A percentile compares a stretch with the other conserved stretches of the same genome.
These are phyloP conservation scores for Arizona elegans DNA, from an alignment of 2,113 vertebrate species.

Conservation along the genomic window DNA sequence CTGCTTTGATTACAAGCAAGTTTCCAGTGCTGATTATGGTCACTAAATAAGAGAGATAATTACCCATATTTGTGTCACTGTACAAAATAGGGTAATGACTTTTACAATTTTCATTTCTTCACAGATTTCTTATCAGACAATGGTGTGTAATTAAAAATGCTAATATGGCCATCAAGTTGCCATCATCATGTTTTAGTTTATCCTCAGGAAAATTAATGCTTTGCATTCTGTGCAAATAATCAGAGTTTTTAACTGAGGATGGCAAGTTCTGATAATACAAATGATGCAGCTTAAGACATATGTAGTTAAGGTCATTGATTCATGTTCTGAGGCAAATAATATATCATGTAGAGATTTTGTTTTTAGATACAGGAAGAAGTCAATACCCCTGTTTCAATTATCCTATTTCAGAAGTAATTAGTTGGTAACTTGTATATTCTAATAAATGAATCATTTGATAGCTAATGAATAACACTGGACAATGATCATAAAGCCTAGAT, in stretches of 20 bases:
- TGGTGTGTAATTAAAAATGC: background rate
- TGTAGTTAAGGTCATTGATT: conserved; percentile 37
- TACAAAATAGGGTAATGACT: background rate
- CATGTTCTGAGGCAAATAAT: conserved; percentile 38
- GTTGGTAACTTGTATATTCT: conserved; percentile 52
- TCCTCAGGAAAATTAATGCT: background rate
- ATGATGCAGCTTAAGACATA: conserved; percentile 35
- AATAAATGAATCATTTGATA: conserved; percentile 58
- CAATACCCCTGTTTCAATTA: conserved; percentile 45
- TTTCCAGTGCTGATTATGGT: background rate
- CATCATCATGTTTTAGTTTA: background rate
- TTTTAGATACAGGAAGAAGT: background rate
- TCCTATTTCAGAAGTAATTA: conserved; percentile 65
- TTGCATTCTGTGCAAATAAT: background rate
- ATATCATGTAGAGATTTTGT: conserved; percentile 22
- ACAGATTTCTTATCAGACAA: background rate
- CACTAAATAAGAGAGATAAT: background rate
- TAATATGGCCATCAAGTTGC: background rate
- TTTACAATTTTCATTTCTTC: background rate
- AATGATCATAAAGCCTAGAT: conserved; percentile 68
- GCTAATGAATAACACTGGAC: conserved; percentile 60
- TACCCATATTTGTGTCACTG: background rate
- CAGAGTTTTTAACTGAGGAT: background rate
- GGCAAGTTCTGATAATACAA: background rate
- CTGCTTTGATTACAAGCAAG: background rate